These are phyloP conservation scores for Fragum sueziense DNA, from an alignment of 2,888 invertebrate species.

Conservation along the genomic window DNA sequence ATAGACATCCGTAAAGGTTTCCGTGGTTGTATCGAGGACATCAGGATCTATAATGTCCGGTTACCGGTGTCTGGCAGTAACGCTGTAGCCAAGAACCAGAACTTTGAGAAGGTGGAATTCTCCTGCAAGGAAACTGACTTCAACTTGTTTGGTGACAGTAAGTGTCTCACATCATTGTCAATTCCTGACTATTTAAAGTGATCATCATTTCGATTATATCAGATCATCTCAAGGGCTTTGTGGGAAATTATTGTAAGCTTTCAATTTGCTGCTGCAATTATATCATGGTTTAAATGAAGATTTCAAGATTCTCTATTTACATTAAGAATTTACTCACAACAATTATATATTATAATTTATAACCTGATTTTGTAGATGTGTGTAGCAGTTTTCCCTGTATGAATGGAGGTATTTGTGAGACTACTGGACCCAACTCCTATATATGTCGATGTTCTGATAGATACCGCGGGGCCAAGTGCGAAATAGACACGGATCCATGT, in stretches of 20 bases:
- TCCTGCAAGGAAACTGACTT: conserved; percentile 79
- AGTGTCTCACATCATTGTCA: too few relatives aligned
- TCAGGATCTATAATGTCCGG: conserved; percentile 89
- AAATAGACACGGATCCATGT: conserved; percentile 86
- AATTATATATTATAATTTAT: too few relatives aligned
- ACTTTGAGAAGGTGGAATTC: conserved; percentile 80
- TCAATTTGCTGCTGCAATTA: too few relatives aligned
- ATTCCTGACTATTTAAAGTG: too few relatives aligned
- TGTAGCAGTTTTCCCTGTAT: conserved; percentile 89
- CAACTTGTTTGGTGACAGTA: conserved; percentile 58
- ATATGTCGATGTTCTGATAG: conserved; percentile 89
- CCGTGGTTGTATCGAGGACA: conserved; percentile 94
- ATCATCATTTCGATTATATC: too few relatives aligned
- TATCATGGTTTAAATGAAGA: too few relatives aligned
- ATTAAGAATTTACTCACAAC: too few relatives aligned
- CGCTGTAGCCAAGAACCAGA: conserved; percentile 82
- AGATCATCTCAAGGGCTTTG: too few relatives aligned
- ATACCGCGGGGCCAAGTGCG: conserved; percentile 91
- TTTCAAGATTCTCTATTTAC: too few relatives aligned
- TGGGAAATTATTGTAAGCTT: too few relatives aligned
- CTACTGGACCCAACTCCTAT: conserved; percentile 85
- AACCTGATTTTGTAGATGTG: conserved; percentile 72
- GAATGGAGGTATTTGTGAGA: conserved; percentile 88
- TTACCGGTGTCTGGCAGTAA: conserved; percentile 86
- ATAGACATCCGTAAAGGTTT: conserved; percentile 90